Percentiles rank a stretch among this genome's conserved stretches.
phyloP scores from a whole-genome alignment of 2,888 invertebrate genomes.

The Orthonevra nobilis region DNA sequence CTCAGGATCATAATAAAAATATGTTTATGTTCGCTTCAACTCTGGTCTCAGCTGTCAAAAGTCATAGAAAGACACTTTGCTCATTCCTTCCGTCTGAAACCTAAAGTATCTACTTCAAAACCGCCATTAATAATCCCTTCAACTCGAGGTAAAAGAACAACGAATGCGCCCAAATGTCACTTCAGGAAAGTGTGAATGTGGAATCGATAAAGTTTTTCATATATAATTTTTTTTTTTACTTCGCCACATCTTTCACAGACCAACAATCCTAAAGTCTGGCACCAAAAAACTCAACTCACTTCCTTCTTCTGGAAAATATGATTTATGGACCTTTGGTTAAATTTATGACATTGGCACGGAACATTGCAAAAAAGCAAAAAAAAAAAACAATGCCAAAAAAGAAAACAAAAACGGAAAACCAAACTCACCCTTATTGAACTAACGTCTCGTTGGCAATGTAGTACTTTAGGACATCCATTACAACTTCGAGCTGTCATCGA shows the following conservation, averaged over 20 bases:
- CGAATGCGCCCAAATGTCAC: conserved; percentile 48
- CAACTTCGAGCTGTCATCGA: conserved; percentile 55
- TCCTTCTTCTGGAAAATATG: conserved; percentile 29
- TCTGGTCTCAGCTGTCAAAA: too few species aligned
- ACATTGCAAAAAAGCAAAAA: conserved; percentile 20
- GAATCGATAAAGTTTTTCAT: conserved; percentile 66
- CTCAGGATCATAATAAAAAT: too few species aligned
- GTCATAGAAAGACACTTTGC: neutral
- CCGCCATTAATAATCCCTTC: conserved; percentile 64
- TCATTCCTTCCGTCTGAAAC: neutral
- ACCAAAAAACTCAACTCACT: conserved; percentile 9
- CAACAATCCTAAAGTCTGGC: conserved; percentile 41
- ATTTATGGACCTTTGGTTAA: conserved; percentile 61
- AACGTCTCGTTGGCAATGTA: conserved; percentile 1
- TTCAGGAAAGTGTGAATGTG: conserved; percentile 54
- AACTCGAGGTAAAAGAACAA: conserved; percentile 18
- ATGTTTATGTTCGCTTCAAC: too few species aligned
- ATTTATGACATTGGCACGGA: conserved; percentile 58
- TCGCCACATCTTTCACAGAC: conserved; percentile 59
- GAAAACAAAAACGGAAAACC: conserved; percentile 22
- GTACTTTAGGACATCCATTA: conserved; percentile 59
- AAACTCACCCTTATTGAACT: conserved; percentile 45
- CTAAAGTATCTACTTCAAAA: conserved; percentile 21
- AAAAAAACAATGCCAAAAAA: conserved; percentile 30
- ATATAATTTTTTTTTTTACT: too few species aligned